Percentiles rank a stretch among this genome's conserved stretches.
phyloP scores from a whole-genome alignment of 2,888 invertebrate genomes.

The Torymus texanus region DNA sequence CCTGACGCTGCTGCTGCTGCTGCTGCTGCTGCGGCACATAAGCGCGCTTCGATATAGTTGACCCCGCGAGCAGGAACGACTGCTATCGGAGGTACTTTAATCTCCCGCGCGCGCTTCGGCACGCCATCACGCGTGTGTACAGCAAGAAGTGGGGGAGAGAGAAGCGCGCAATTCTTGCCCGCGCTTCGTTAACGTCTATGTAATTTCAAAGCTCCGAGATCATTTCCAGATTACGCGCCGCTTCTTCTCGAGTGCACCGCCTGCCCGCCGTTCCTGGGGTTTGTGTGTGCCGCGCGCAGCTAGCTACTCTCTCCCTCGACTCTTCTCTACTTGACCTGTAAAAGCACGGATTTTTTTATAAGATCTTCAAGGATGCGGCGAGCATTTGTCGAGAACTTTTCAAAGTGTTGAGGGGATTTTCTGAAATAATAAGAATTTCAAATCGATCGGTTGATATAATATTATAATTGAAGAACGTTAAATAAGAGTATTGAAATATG shows the following conservation, averaged over 20 bases:
- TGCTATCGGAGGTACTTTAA: conserved; percentile 29
- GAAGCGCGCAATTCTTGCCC: background rate
- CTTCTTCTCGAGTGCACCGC: background rate
- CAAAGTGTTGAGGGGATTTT: no score
- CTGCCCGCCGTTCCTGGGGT: background rate
- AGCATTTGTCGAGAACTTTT: background rate
- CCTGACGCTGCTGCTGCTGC: background rate
- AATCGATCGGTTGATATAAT: no score
- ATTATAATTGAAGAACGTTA: no score
- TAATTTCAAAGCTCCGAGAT: conserved; percentile 44
- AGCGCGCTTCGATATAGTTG: background rate
- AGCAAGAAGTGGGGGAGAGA: background rate
- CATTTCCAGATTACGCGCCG: conserved; percentile 42
- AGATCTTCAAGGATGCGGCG: conserved; percentile 18
- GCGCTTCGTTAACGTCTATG: conserved; percentile 47
- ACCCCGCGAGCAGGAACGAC: conserved; percentile 5
- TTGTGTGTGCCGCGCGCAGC: no score
- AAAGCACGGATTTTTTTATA: background rate
- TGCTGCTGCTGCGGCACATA: background rate
- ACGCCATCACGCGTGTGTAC: conserved; percentile 4
- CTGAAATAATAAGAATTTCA: no score
- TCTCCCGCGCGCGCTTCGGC: conserved; percentile 27
- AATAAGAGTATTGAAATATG: no score
- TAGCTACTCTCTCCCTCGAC: no score
- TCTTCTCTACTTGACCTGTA: no score